phyloP scores from a whole-genome alignment of 2,113 vertebrate species.

The Anoura caudifer region DNA sequence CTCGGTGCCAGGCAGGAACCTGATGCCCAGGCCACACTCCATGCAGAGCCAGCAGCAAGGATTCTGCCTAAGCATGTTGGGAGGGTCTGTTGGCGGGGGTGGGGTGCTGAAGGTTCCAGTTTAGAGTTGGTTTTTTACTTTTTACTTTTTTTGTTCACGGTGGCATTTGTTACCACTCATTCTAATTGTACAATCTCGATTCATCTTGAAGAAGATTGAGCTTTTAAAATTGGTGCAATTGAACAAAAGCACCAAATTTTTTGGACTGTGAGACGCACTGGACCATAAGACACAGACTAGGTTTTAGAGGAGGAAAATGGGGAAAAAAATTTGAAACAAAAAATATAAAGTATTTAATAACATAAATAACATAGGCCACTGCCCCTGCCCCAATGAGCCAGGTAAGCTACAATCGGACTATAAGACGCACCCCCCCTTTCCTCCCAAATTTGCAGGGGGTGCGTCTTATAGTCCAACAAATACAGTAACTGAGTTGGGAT shows the following conservation, averaged over 20 bases:
- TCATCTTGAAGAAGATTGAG: not conserved
- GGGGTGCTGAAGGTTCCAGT: not conserved
- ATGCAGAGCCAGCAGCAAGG: not conserved
- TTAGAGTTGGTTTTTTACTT: not conserved
- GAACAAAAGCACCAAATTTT: not conserved
- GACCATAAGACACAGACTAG: no score
- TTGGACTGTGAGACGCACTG: no score
- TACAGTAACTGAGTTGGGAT: not conserved
- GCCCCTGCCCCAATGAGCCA: no score
- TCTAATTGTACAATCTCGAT: not conserved
- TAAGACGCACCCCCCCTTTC: no score
- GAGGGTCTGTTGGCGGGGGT: not conserved
- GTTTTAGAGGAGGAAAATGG: no score
- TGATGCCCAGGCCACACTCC: accelerated
- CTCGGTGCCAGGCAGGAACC: not conserved
- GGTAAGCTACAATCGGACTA: no score
- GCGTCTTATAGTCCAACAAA: no score
- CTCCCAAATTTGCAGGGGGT: no score
- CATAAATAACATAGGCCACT: no score
- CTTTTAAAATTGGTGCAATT: not conserved
- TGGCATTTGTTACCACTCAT: not conserved
- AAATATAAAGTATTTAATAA: no score
- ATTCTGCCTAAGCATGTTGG: not conserved
- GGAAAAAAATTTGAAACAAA: no score
- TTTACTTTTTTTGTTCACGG: not conserved